These are phyloP conservation scores for Anniella stebbinsi DNA, from an alignment of 2,797 vertebrate genomes.

Conservation along the genomic window DNA sequence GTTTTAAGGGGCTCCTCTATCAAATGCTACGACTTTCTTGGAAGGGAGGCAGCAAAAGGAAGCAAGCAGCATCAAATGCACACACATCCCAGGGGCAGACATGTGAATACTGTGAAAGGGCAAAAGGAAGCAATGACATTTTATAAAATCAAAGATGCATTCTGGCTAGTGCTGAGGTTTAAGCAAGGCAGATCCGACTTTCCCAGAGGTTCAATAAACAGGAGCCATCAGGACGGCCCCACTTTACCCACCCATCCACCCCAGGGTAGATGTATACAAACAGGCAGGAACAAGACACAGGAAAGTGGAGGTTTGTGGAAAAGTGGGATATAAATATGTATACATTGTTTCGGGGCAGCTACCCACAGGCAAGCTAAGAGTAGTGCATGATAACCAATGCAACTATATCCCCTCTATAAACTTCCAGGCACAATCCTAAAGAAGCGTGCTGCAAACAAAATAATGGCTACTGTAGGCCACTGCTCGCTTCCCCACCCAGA, in stretches of 20 bases:
- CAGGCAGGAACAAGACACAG: too few relatives aligned
- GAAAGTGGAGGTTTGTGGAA: too few relatives aligned
- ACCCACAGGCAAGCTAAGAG: too few relatives aligned
- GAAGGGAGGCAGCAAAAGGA: too few relatives aligned
- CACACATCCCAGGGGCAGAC: neutral
- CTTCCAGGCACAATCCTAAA: neutral
- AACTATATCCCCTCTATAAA: too few relatives aligned
- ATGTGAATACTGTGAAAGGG: neutral
- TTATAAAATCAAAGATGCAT: neutral
- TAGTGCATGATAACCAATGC: neutral
- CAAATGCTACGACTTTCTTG: neutral
- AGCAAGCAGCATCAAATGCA: too few relatives aligned
- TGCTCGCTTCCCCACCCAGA: neutral
- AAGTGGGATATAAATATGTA: too few relatives aligned
- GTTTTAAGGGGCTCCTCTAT: neutral
- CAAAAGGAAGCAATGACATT: neutral
- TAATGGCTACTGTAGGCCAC: neutral
- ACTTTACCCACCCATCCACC: too few relatives aligned
- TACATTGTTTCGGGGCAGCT: too few relatives aligned
- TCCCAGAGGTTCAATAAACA: neutral
- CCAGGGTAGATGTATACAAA: too few relatives aligned
- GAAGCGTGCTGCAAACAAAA: neutral
- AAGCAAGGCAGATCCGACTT: neutral
- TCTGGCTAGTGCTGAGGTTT: neutral
- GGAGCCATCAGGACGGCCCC: neutral